These are phyloP conservation scores for Apodemus speciosus DNA, from an alignment of 2,113 vertebrate species.

Conservation along the genomic window DNA sequence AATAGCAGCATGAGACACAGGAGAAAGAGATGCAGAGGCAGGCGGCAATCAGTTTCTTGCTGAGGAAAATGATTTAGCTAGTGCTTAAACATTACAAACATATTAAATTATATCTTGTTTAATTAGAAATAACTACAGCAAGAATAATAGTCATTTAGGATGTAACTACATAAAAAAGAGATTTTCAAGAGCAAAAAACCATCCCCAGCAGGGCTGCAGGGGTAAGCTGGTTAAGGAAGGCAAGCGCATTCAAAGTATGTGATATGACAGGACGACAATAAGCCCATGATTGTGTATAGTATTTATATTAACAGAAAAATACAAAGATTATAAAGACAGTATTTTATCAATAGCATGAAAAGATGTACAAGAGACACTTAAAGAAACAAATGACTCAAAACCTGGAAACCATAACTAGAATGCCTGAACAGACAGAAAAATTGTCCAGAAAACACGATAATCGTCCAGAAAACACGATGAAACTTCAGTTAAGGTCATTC, in stretches of 20 bases:
- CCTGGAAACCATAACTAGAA: background rate
- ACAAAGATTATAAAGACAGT: background rate
- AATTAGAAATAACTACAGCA: conserved; percentile 20
- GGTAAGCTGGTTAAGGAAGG: background rate
- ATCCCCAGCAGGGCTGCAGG: background rate
- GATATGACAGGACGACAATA: background rate
- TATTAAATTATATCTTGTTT: conserved; percentile 20
- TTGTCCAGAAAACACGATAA: background rate
- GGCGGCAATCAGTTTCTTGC: background rate
- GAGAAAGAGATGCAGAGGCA: background rate
- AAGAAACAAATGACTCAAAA: conserved; percentile 19
- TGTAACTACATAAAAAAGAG: background rate
- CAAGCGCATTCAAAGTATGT: background rate
- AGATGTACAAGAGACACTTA: background rate
- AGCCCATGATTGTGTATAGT: background rate
- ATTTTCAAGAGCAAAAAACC: background rate
- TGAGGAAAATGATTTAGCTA: conserved; percentile 1
- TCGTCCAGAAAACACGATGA: background rate
- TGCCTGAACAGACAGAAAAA: background rate
- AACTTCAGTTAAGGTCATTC: background rate
- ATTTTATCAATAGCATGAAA: background rate
- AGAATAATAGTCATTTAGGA: background rate
- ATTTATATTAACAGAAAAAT: background rate
- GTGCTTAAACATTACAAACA: background rate
- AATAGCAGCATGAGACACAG: background rate